Conservation (phyloP, 1,140 invertebrate species). For the Scaptodrosophila lebanonensis region DNA sequence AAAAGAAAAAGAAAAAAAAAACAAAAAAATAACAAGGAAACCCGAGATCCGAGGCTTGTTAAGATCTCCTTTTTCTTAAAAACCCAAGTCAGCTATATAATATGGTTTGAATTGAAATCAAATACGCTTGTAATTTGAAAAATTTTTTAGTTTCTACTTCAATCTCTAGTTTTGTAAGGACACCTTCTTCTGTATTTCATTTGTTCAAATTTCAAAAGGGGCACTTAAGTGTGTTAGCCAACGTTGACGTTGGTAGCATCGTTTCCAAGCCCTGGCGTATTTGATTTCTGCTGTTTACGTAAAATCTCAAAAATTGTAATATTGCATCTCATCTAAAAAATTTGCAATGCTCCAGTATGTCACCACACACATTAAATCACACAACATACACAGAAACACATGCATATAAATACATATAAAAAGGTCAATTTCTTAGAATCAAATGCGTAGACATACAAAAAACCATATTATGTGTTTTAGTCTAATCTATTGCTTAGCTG, state of each 20-base stretch:
- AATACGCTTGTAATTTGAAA: slow-evolving; percentile 64
- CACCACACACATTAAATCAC: slow-evolving; percentile 9
- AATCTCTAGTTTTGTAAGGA: slow-evolving; percentile 9
- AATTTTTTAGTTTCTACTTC: slow-evolving; percentile 31
- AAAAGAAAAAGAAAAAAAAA: slow-evolving; percentile 9
- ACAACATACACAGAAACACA: slow-evolving; percentile 21
- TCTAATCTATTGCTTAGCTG: slow-evolving; percentile 65
- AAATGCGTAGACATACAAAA: slow-evolving; percentile 62
- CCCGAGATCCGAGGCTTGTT: slow-evolving; percentile 35
- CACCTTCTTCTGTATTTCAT: slow-evolving; percentile 40
- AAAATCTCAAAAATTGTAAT: neutral
- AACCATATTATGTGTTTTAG: slow-evolving; percentile 74
- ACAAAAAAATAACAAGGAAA: slow-evolving; percentile 24
- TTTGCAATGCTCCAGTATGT: slow-evolving; percentile 40
- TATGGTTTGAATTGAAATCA: slow-evolving; percentile 72
- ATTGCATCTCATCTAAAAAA: neutral
- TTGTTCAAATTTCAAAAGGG: slow-evolving; percentile 50
- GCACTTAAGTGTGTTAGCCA: slow-evolving; percentile 48
- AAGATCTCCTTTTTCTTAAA: slow-evolving; percentile 70
- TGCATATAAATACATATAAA: slow-evolving; percentile 6
- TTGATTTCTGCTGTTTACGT: slow-evolving; percentile 57
- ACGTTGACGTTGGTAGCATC: slow-evolving; percentile 51
- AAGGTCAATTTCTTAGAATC: slow-evolving; percentile 71
- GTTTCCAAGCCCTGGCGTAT: slow-evolving; percentile 46
- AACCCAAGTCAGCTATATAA: slow-evolving; percentile 58